Base-by-base conservation (phyloP, 2,888 invertebrate species). In the Hirtodrosophila confusa region DNA sequence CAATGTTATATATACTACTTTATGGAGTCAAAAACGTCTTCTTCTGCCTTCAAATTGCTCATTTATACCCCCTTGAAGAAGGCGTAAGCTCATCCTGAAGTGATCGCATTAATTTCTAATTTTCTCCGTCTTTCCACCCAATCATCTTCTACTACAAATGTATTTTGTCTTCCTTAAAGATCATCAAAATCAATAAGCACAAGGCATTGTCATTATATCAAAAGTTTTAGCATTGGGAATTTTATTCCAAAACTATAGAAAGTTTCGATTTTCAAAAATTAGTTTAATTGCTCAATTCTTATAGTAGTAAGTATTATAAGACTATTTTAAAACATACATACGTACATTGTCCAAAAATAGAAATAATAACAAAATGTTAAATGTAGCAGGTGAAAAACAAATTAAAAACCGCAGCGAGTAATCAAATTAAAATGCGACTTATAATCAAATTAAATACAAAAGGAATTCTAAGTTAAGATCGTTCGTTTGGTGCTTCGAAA, bases 371-470 rank as follows among this genome's bases (percentile, higher is more conserved):
- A 70, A 68, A 40, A 12, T 53, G 56, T 72, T 62, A 64, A 40
- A 17, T 31, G 11, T 41, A 61, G 49, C 40, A 61, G 10, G 5
- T 23, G 17, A 11, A 31, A 44, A 63, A 69, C 57, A 58, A 51
- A 23, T 57, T 77, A 44, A 69, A 77, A 39, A 58, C 39, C 33
- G 39, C 7, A 36, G 47, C 8, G 41, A 48, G 4, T 11, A 27
- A 31, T 58, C 39, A 57, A 55, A 68, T 47, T 50, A 71, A 51
- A 70, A 63, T 58, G 40, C 50, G 51, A 63, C 84, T 86, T 83
- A 80, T 64, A 66, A 67, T 70, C 66, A 72, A 77, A 71, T 65
- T 68, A 74, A 73, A 78, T 85, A 82, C 72, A 63, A 78, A 71
- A 78, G 67, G 69, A 82, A 82, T 82, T 76, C 43, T 43, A 73